Evolutionary conservation across 2,888 invertebrate genomes (phyloP).

Genomic region (Drosophila mimetica): DNA sequence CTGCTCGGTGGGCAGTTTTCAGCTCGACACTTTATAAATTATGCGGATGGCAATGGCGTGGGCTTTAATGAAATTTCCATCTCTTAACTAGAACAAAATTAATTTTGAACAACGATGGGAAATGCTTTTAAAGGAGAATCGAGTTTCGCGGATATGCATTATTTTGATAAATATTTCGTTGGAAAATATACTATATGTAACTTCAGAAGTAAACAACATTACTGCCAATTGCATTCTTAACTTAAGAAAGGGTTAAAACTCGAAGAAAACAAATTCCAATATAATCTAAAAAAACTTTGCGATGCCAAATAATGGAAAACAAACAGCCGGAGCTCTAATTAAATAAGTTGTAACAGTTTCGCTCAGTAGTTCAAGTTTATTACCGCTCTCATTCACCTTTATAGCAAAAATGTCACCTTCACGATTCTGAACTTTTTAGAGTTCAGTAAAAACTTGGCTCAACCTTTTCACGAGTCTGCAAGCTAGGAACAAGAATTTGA

Average conservation of each 20-base stretch:
- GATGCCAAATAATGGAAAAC: neutral
- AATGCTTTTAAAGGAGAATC: neutral
- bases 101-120: slow-evolving; percentile 7
- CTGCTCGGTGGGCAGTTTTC: slow-evolving; percentile 43
- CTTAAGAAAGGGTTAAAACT: neutral
- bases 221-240: neutral
- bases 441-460: slow-evolving; percentile 35
- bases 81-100: slow-evolving; percentile 27
- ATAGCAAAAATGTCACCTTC: slow-evolving; percentile 32
- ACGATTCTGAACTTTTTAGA: slow-evolving; percentile 18
- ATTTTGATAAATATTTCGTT: neutral
- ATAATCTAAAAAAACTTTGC: neutral
- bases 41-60: slow-evolving; percentile 48
- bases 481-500: slow-evolving; percentile 43
- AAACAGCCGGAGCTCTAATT: slow-evolving; percentile 12
- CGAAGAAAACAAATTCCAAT: neutral
- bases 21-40: slow-evolving; percentile 76
- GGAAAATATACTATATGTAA: neutral
- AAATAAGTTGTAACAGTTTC: slow-evolving; percentile 27
- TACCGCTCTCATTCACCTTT: slow-evolving; percentile 5
- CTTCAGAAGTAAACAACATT: no score
- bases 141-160: neutral
- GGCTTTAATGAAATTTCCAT: slow-evolving; percentile 70
- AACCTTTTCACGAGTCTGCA: slow-evolving; percentile 24
- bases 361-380: slow-evolving; percentile 17